A percentile compares a stretch with the other conserved stretches of the same genome.
Conservation (phyloP, 2,888 invertebrate species). For the Tryphoninae sp. region DNA sequence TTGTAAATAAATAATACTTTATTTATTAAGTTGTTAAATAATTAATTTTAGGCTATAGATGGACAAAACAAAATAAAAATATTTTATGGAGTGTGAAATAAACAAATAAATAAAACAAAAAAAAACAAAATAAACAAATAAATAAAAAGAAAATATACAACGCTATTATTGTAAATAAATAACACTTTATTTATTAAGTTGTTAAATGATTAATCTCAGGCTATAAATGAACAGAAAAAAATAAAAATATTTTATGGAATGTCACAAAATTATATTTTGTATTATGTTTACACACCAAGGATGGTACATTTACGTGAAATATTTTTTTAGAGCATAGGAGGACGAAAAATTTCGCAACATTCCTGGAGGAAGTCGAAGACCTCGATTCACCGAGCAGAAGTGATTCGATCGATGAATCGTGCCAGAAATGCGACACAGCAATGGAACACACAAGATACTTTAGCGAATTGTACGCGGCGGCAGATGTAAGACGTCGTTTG, state of each 20-base stretch:
- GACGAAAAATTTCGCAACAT: neutral
- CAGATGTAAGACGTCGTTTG: constrained; percentile 49
- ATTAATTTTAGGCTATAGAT: no score
- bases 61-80: neutral
- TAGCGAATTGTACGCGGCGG: constrained; percentile 49
- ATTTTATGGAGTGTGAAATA: neutral
- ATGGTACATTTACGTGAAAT: neutral
- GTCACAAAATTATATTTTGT: neutral
- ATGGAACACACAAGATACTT: constrained; percentile 25
- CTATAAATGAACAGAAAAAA: neutral
- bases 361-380: neutral
- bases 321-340: constrained; percentile 1
- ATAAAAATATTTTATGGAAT: neutral
- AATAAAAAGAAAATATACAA: no score
- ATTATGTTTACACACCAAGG: no score
- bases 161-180: no score
- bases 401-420: constrained; percentile 12
- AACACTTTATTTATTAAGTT: no score
- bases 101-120: neutral
- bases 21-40: no score
- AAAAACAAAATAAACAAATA: no score
- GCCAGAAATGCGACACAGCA: neutral
- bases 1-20: no score
- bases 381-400: neutral
- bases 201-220: no score